Evolutionary conservation across 2,113 vertebrate species (phyloP).

Genomic region (Tychaedon coryphoeus): DNA sequence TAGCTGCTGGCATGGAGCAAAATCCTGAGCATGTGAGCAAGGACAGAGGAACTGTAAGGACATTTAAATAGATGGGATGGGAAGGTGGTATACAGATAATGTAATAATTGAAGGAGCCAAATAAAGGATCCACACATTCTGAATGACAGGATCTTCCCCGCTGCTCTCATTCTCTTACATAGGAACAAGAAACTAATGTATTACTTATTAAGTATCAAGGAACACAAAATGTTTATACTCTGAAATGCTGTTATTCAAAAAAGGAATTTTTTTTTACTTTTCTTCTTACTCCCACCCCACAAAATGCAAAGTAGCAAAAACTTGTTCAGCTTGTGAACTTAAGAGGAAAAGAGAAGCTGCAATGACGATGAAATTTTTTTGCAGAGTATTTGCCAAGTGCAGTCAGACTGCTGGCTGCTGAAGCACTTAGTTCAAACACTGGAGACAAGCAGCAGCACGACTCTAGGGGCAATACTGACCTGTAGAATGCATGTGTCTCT

Average conservation of each 20-base stretch:
- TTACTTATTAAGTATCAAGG: not conserved
- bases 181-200: not conserved
- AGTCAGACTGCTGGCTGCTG: not conserved
- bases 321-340: not conserved
- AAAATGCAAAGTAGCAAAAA: not conserved
- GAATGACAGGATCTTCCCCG: not conserved
- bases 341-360: not conserved
- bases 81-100: not conserved
- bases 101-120: not conserved
- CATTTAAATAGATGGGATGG: not conserved
- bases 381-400: not conserved
- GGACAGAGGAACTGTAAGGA: not conserved
- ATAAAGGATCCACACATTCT: not conserved
- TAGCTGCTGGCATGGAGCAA: not conserved
- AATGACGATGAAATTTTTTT: not conserved
- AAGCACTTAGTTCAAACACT: not conserved
- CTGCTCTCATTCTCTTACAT: not conserved
- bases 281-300: not conserved
- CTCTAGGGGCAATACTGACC: conserved; percentile 69
- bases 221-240: not conserved
- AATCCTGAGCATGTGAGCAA: not conserved
- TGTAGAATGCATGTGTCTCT: conserved; percentile 97
- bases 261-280: not conserved
- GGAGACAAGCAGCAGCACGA: not conserved
- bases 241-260: not conserved